These are phyloP conservation scores for Popillia japonica DNA, from an alignment of 1,140 invertebrate species.

Conservation along the genomic window DNA sequence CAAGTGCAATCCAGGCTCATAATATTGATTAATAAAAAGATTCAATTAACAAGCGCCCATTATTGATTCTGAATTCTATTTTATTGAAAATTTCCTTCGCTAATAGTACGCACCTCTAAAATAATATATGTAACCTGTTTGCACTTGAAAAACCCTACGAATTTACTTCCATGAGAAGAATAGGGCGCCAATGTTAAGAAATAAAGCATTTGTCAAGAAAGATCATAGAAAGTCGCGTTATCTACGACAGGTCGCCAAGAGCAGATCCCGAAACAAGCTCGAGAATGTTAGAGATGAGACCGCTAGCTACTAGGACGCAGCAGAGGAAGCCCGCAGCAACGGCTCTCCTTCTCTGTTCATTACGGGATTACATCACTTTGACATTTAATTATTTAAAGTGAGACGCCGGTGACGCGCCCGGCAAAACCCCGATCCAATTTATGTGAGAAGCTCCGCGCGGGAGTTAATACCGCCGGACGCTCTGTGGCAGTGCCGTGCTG, in stretches of 20 bases:
- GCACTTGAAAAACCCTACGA: too few species aligned
- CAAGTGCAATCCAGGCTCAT: too few species aligned
- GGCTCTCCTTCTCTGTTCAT: constrained; percentile 48
- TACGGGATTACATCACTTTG: constrained; percentile 55
- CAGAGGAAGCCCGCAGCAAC: background rate
- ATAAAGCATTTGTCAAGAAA: background rate
- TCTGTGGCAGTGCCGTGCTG: background rate
- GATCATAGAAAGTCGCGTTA: background rate
- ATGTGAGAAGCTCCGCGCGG: constrained; percentile 48
- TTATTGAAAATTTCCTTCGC: too few species aligned
- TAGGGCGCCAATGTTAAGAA: background rate
- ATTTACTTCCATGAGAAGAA: too few species aligned
- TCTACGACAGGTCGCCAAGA: too few species aligned
- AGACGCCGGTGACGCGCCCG: constrained; percentile 48
- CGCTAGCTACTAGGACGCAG: background rate
- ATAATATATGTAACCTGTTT: too few species aligned
- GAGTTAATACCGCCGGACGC: constrained; percentile 46
- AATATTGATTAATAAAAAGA: too few species aligned
- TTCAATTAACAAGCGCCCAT: too few species aligned
- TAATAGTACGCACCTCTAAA: too few species aligned
- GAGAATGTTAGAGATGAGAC: background rate
- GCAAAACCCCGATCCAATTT: constrained; percentile 53
- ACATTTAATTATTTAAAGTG: constrained; percentile 58
- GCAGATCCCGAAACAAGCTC: too few species aligned
- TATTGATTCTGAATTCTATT: too few species aligned